Percentiles rank a stretch among this genome's conserved stretches.
phyloP scores from a whole-genome alignment of 92 coral and sea anemone genomes.

The Phenganax marumi region DNA sequence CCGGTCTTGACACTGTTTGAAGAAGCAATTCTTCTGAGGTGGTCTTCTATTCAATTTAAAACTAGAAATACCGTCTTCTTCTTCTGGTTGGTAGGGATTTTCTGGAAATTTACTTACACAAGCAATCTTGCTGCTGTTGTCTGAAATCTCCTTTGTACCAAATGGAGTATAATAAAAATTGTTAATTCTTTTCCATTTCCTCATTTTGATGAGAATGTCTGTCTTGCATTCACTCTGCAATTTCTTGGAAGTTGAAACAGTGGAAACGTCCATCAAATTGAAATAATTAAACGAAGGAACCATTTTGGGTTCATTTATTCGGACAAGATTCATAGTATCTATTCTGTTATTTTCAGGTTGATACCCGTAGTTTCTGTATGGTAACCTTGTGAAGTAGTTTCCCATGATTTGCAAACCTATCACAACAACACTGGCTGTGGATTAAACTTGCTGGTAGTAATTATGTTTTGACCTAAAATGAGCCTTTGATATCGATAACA shows the following conservation, averaged over 20 bases:
- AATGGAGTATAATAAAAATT: background rate
- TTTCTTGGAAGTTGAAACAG: background rate
- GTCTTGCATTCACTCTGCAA: slow-evolving; percentile 13
- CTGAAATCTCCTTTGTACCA: background rate
- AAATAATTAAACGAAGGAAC: background rate
- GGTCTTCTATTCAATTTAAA: background rate
- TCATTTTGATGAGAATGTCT: background rate
- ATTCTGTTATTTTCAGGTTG: slow-evolving; percentile 19
- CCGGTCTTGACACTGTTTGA: slow-evolving; percentile 4
- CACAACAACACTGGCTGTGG: background rate
- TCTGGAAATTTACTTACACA: background rate
- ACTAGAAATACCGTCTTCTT: background rate
- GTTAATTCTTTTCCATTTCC: background rate
- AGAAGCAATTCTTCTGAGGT: background rate
- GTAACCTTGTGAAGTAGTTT: slow-evolving; percentile 17
- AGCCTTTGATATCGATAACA: background rate
- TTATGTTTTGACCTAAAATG: background rate
- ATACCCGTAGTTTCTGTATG: slow-evolving; percentile 1
- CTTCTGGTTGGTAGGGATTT: background rate
- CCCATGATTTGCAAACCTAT: slow-evolving; percentile 8
- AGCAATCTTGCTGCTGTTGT: background rate
- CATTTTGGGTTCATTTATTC: background rate
- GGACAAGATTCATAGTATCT: background rate
- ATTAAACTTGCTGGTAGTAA: background rate
- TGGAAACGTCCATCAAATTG: background rate